Conservation (phyloP, 2,113 vertebrate species). For the Rhinoderma darwinii region DNA sequence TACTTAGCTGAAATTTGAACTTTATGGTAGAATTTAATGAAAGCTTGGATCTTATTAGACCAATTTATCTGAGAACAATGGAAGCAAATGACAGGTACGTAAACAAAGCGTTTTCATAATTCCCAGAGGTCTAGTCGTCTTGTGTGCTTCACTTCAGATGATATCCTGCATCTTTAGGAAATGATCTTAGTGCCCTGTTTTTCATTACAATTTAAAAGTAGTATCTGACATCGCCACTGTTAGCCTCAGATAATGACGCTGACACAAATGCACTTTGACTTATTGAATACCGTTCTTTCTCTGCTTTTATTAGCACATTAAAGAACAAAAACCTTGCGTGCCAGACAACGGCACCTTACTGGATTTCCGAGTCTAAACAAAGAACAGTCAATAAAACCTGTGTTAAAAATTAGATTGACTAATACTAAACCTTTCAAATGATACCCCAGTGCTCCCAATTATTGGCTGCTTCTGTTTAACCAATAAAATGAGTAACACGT, state of each 20-base stretch:
- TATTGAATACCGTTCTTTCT: slow-evolving; percentile 63
- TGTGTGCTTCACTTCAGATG: slow-evolving; percentile 56
- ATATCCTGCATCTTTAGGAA: slow-evolving; percentile 66
- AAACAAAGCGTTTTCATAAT: slow-evolving; percentile 30
- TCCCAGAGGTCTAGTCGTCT: slow-evolving; percentile 26
- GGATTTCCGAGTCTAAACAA: slow-evolving; percentile 61
- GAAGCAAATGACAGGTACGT: slow-evolving; percentile 48
- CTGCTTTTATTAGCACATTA: slow-evolving; percentile 63
- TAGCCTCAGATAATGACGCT: slow-evolving; percentile 70
- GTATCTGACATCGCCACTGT: slow-evolving; percentile 65
- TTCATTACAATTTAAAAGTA: slow-evolving; percentile 66
- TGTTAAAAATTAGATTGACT: slow-evolving; percentile 54
- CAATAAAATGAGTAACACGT: slow-evolving; percentile 45
- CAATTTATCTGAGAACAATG: slow-evolving; percentile 51
- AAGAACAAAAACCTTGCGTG: slow-evolving; percentile 61
- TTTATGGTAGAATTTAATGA: slow-evolving; percentile 26
- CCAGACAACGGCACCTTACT: slow-evolving; percentile 59
- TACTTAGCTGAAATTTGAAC: slow-evolving; percentile 9
- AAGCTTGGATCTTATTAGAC: slow-evolving; percentile 8
- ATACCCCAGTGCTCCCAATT: slow-evolving; percentile 37
- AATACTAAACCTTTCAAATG: slow-evolving; percentile 49
- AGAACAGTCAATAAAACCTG: slow-evolving; percentile 55
- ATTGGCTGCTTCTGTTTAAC: slow-evolving; percentile 40
- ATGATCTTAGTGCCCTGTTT: slow-evolving; percentile 66
- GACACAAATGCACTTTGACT: slow-evolving; percentile 64